Evolutionary conservation across 2,888 invertebrate genomes (phyloP).

Genomic region (Linnaemya tessellans): DNA sequence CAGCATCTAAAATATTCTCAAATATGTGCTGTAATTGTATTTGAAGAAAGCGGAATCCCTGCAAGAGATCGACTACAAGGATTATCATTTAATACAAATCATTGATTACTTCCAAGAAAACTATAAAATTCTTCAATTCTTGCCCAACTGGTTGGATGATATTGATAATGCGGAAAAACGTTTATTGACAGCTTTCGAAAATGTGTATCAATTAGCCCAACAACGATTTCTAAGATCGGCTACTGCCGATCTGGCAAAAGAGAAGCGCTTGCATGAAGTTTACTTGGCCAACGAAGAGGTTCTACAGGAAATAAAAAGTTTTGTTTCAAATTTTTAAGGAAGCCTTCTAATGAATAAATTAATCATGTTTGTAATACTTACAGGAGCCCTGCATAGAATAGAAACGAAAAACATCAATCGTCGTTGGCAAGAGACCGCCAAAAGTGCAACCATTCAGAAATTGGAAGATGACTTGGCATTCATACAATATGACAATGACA

Average conservation of each 20-base stretch:
- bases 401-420: slow-evolving; percentile 74
- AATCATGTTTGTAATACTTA: background rate
- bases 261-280: slow-evolving; percentile 74
- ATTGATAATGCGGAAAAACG: slow-evolving; percentile 64
- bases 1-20: background rate
- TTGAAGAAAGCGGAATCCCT: slow-evolving; percentile 26
- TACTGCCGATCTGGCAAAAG: slow-evolving; percentile 71
- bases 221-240: slow-evolving; percentile 72
- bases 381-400: slow-evolving; percentile 74
- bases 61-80: slow-evolving; percentile 16
- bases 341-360: background rate
- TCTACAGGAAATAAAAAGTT: slow-evolving; percentile 68
- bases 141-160: slow-evolving; percentile 72
- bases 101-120: slow-evolving; percentile 74
- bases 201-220: slow-evolving; percentile 70
- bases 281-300: slow-evolving; percentile 74
- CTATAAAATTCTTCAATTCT: slow-evolving; percentile 62
- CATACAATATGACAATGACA: slow-evolving; percentile 76
- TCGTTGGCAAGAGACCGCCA: slow-evolving; percentile 75
- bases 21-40: background rate
- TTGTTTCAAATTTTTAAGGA: background rate
- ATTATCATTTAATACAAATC: slow-evolving; percentile 62
- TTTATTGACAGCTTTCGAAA: slow-evolving; percentile 67
- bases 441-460: slow-evolving; percentile 75
- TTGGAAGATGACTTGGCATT: slow-evolving; percentile 75